Percentiles rank a stretch among this genome's conserved stretches.
phyloP scores from a whole-genome alignment of 2,113 vertebrate species.

The Mobula birostris region DNA sequence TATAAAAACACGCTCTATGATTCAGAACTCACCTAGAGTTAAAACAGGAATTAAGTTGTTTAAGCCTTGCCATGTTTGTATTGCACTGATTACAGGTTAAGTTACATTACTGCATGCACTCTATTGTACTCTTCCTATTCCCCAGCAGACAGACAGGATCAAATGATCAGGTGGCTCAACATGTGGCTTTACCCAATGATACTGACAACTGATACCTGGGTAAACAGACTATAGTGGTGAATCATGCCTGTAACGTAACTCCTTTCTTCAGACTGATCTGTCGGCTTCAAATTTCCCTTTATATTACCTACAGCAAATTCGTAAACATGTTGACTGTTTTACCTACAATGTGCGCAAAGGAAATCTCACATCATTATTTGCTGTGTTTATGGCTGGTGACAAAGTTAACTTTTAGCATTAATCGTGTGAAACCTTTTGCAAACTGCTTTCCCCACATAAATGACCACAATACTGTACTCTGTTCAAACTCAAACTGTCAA shows the following conservation, averaged over 20 bases:
- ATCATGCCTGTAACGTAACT: background rate
- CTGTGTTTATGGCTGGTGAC: background rate
- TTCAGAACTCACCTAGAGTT: background rate
- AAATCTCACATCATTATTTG: background rate
- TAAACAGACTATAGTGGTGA: background rate
- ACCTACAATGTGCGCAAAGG: background rate
- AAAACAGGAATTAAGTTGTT: conserved; percentile 20
- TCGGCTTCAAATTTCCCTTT: background rate
- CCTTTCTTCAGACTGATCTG: background rate
- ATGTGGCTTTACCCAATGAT: background rate
- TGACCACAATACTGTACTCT: background rate
- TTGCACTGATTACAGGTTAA: background rate
- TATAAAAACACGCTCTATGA: background rate
- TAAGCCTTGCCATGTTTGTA: background rate
- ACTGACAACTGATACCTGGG: background rate
- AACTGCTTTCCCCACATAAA: no score
- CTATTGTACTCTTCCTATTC: conserved; percentile 11
- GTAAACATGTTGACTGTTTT: background rate
- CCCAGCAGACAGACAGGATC: background rate
- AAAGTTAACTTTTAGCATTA: background rate
- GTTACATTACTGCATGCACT: background rate
- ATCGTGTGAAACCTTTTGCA: background rate
- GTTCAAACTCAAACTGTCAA: background rate
- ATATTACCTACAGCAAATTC: background rate
- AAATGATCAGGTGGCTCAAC: background rate